Evolutionary conservation across 2,888 invertebrate genomes (phyloP), one percentile per base, ranked within the genome.

Genomic region (Coremacera marginata): DNA sequence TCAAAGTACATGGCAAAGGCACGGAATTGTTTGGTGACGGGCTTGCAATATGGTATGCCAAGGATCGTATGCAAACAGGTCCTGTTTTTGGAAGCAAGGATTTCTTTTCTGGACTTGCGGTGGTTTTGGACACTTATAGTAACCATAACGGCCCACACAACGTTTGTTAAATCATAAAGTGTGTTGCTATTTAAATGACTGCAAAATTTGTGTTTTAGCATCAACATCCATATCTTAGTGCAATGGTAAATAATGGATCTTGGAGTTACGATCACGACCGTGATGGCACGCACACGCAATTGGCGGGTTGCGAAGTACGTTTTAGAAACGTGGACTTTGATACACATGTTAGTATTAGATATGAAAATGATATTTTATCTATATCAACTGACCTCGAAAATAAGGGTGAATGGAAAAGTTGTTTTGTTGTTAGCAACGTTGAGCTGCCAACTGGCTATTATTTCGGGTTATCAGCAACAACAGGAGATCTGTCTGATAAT

Each of bases 91-190:
- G 99, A 19, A 98, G 95, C 88, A 94, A 94, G 86, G 98, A 99
- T 89, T 94, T 92, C 86, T 99, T 98, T 90, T 92, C 93, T 82
- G 95, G 99, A 0, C 90, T 99, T 52, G 97, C 95, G 5, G 92
- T 99, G 52, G 95, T 99, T 86, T 90, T 99, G 79, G 99, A 99
- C 86, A 99, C 99, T 0, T 99, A 99, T 89, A 98, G 98, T 89
- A 99, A 99, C 89, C 98, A 99, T 85, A 99, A 99, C 91, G 99
- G 98, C 5, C 96, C 96, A 22, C 99, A 99, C 88, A 98, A 98
- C 91, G 98, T 98, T 90, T 93, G 94, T 90, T 22, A 9, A 16
- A n/a, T n/a, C 11, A 25, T n/a, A 4, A 51, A 22, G 14, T 37
- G 16, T 55, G 14, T 25, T 55, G 3, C 11, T 19, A 60, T 22